phyloP scores from a whole-genome alignment of 2,797 vertebrate genomes.

The Borostomias antarcticus region DNA sequence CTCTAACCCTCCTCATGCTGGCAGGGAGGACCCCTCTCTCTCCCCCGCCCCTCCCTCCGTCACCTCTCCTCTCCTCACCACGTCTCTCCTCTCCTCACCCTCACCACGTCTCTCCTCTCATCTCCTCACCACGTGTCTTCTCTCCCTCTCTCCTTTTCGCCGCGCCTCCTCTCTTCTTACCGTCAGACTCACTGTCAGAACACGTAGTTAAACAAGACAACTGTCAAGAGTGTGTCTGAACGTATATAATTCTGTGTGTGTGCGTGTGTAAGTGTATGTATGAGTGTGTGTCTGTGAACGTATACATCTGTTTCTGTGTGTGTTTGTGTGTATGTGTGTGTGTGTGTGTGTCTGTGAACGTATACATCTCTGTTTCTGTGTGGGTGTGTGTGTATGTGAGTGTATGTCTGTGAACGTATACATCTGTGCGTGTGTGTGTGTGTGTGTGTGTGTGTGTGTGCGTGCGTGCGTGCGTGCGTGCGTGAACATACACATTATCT shows the following conservation, averaged over 20 bases:
- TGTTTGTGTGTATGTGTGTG: background rate
- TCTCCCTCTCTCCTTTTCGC: too few species aligned
- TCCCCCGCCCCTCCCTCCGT: too few species aligned
- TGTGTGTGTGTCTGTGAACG: conserved; percentile 3
- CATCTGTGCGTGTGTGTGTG: background rate
- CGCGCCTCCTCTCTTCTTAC: too few species aligned
- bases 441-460: background rate
- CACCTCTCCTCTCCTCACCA: too few species aligned
- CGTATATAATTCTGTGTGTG: background rate
- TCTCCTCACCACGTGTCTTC: too few species aligned
- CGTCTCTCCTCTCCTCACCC: too few species aligned
- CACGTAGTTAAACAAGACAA: too few species aligned
- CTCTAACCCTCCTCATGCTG: too few species aligned
- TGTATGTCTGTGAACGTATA: background rate
- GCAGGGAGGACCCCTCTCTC: too few species aligned
- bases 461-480: background rate
- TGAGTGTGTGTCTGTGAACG: background rate
- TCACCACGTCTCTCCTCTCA: background rate
- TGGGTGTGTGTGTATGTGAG: background rate
- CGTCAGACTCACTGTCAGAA: too few species aligned
- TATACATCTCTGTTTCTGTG: background rate
- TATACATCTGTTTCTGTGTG: background rate
- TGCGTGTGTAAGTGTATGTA: background rate
- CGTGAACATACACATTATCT: too few species aligned
- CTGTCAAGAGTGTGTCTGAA: too few species aligned